Base-by-base conservation (phyloP, 2,113 vertebrate genomes). In the Sterrhoptilus dennistouni region DNA sequence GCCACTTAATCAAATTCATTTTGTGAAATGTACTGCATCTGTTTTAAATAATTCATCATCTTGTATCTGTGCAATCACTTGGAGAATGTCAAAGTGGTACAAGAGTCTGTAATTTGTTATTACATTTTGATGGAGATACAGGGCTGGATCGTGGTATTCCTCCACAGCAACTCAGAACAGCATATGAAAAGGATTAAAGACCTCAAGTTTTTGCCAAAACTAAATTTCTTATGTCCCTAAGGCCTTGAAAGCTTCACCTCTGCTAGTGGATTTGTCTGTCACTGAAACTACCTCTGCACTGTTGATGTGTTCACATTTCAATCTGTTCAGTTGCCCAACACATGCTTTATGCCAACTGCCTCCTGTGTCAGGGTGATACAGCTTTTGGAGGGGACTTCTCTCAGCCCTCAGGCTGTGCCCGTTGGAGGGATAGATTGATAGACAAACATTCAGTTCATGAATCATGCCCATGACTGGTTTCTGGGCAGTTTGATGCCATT, bases 31-130 rank as follows among this genome's bases (percentile, higher is more conserved):
- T 75, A 71, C 79, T 78, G 68, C 88, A 87, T 83, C 64, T 90
- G 57, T 78, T 95, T 84, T 92, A 94, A 95, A 95, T 93, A 96
- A 96, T 91, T 91, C 54, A 94, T 82, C 59, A 86, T 75, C 44
- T 86, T 68, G 36, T 72, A 52, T 74, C 66, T 85, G 72, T 5
- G 44, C 77, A 89, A 44, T 75, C 60, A 66, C 38, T 92, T 0
- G 0, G 50, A 86, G 64, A 57, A 88, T 83, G 71, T 77, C 86
- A 89, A 72, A 85, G 87, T 64, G 61, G 86, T 59, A 80, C 8
- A 54, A 86, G 64, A 94, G 54, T 56, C 66, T 93, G 65, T 85
- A 77, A 90, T 90, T 90, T 81, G 38, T 86, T 95, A 50, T 42
- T 65, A 24, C 22, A 21, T 36, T 94, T 82, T 90, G 52, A 57